Percentiles rank a stretch among this genome's conserved stretches.
phyloP scores from a whole-genome alignment of 1,140 invertebrate genomes.

The Bombus haemorrhoidalis region DNA sequence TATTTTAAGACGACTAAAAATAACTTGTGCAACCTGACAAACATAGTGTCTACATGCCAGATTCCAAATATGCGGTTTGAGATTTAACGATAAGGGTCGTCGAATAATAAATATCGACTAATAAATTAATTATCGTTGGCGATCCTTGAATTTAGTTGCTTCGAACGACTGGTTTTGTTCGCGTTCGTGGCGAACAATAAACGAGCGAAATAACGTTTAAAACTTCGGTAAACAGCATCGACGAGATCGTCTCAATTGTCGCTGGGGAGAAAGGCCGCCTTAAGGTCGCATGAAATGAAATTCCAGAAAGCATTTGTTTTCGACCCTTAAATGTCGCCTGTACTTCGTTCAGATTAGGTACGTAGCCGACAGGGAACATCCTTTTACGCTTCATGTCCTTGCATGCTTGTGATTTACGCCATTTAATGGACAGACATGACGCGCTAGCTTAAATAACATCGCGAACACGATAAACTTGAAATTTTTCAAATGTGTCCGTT shows the following conservation, averaged over 20 bases:
- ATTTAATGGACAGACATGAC: not conserved
- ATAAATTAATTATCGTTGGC: not conserved
- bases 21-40: not conserved
- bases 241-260: constrained; percentile 22
- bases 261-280: not conserved
- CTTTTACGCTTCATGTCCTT: not conserved
- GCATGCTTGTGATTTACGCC: not conserved
- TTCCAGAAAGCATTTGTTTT: constrained; percentile 42
- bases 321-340: constrained; percentile 42
- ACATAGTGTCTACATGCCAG: not conserved
- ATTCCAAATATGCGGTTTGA: not conserved
- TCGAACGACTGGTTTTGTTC: not conserved
- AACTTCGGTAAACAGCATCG: not conserved
- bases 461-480: not conserved
- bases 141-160: constrained; percentile 22
- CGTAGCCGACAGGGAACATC: not conserved
- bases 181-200: not conserved
- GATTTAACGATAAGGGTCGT: not conserved
- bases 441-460: not conserved
- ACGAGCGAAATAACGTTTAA: not conserved
- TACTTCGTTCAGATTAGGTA: constrained; percentile 53
- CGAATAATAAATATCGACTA: not conserved
- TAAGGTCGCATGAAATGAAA: constrained; percentile 4
- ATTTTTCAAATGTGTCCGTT: not conserved
- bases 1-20: not conserved